Percentiles rank a stretch among this genome's conserved stretches.
Conservation (phyloP, 2,888 invertebrate species). For the Pseudococcus longispinus region DNA sequence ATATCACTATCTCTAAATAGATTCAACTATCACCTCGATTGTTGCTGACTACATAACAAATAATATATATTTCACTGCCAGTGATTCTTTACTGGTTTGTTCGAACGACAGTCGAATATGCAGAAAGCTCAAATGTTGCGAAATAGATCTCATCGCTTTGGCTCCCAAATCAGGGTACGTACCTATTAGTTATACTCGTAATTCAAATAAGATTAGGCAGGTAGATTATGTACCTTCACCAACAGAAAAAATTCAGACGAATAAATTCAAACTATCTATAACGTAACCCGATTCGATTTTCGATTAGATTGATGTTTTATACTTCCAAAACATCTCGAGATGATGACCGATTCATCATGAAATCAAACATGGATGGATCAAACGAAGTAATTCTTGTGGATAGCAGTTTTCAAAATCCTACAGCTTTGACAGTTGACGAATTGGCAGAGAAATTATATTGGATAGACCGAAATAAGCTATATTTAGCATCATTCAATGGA, state of each 20-base stretch:
- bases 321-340: not conserved
- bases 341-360: not conserved
- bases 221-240: no score
- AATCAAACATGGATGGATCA: not conserved
- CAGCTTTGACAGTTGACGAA: not conserved
- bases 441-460: not conserved
- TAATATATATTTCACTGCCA: not conserved
- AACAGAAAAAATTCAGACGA: no score
- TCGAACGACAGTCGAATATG: not conserved
- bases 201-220: no score
- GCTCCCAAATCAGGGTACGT: not conserved
- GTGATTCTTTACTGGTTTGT: not conserved
- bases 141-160: not conserved
- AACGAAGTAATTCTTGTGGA: not conserved
- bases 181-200: no score
- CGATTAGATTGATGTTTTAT: not conserved
- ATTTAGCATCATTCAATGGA: no score
- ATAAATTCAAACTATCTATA: no score
- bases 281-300: no score
- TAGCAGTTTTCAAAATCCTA: not conserved
- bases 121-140: not conserved
- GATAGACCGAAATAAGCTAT: no score
- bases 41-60: not conserved
- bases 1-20: not conserved
- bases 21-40: not conserved